Percentiles rank a stretch among this genome's conserved stretches.
Evolutionary conservation across 2,797 vertebrate species (phyloP).

Genomic region (Bucorvus abyssinicus): DNA sequence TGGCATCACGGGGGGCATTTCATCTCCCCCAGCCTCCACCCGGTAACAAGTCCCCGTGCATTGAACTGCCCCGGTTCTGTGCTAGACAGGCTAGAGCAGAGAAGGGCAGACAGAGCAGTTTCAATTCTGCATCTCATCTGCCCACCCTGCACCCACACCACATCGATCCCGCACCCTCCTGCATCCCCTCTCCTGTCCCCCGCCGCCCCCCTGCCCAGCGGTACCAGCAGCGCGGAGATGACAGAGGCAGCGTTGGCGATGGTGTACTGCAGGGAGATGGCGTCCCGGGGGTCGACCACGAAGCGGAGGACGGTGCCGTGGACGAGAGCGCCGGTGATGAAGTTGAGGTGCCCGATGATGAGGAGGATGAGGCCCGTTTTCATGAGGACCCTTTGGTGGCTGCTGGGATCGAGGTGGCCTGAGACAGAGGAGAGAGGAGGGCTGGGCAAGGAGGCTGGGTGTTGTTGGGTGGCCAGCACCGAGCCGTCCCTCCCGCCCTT

Average conservation of each 20-base stretch:
- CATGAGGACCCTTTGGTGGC: constrained; percentile 84
- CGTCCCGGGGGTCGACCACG: constrained; percentile 62
- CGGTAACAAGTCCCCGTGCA: fast-evolving
- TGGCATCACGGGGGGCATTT: fast-evolving
- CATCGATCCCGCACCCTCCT: not conserved
- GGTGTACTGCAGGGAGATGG: constrained; percentile 78
- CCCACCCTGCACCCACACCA: not conserved
- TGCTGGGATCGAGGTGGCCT: constrained; percentile 72
- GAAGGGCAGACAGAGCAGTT: not conserved
- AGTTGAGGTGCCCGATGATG: constrained; percentile 89
- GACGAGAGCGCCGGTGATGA: constrained; percentile 82
- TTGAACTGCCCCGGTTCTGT: not conserved
- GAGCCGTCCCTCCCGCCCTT: not conserved
- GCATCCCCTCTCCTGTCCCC: not conserved
- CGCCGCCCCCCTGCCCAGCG: fast-evolving
- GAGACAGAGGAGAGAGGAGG: not conserved
- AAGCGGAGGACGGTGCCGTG: constrained; percentile 87
- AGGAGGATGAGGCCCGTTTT: constrained; percentile 90
- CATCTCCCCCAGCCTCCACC: not conserved
- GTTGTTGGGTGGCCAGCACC: fast-evolving
- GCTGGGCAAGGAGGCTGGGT: not conserved
- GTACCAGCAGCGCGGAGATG: constrained; percentile 85
- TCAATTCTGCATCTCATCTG: not conserved
- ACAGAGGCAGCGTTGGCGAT: constrained; percentile 82
- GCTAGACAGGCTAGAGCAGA: not conserved